phyloP scores from a whole-genome alignment of 1,140 invertebrate genomes.

The Lineus longissimus region DNA sequence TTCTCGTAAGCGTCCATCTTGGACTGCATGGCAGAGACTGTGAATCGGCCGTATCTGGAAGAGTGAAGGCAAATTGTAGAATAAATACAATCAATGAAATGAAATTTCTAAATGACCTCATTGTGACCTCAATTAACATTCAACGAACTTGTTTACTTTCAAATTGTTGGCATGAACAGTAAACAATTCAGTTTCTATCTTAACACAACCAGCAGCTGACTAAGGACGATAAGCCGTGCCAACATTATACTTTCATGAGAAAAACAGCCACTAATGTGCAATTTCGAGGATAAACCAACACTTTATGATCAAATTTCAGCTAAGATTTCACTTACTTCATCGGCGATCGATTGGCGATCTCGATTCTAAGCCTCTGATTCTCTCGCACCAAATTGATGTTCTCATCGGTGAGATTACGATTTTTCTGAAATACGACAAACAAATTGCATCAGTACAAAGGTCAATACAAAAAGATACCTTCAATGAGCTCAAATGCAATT shows the following conservation, averaged over 20 bases:
- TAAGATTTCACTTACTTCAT: conserved; percentile 26
- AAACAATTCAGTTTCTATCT: conserved; percentile 13
- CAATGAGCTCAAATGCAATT: too few relatives aligned
- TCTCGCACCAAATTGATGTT: conserved; percentile 33
- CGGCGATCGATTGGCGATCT: conserved; percentile 36
- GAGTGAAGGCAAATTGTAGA: conserved; percentile 15
- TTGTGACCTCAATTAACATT: background rate
- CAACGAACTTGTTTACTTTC: conserved; percentile 11
- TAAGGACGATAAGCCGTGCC: too few relatives aligned
- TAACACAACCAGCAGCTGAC: too few relatives aligned
- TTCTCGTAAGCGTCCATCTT: conserved; percentile 45
- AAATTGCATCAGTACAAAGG: background rate
- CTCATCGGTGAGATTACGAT: conserved; percentile 33
- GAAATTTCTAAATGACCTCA: conserved; percentile 3
- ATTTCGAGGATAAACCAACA: background rate
- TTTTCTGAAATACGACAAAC: conserved; percentile 27
- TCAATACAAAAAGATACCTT: too few relatives aligned
- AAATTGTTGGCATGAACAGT: too few relatives aligned
- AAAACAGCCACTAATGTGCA: too few relatives aligned
- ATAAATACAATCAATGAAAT: conserved; percentile 3
- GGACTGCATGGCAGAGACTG: conserved; percentile 46
- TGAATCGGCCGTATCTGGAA: conserved; percentile 46
- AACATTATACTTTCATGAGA: too few relatives aligned
- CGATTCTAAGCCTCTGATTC: conserved; percentile 32
- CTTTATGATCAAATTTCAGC: background rate